Conservation (phyloP, 2,797 vertebrate species). For the Macropodus opercularis region DNA sequence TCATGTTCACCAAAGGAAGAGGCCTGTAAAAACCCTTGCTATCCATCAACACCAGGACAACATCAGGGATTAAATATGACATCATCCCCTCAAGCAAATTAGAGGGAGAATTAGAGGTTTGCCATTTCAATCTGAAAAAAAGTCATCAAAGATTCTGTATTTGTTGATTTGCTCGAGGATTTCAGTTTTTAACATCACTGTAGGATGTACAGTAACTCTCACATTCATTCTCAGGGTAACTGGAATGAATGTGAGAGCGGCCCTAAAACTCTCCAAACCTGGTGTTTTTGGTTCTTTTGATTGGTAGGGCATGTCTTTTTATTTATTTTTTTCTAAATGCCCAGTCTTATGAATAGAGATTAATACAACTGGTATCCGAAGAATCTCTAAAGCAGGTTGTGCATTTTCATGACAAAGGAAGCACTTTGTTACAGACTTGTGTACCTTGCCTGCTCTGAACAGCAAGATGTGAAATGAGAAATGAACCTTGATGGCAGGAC, state of each 20-base stretch:
- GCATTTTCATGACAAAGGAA: background rate
- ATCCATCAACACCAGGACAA: conserved; percentile 43
- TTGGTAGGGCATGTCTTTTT: background rate
- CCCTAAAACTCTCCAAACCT: conserved; percentile 20
- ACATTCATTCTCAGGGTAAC: conserved; percentile 54
- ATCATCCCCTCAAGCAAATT: conserved; percentile 40
- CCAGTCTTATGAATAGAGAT: background rate
- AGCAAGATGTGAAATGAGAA: background rate
- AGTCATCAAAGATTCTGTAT: conserved; percentile 22
- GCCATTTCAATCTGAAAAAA: conserved; percentile 23
- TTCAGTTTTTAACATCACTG: conserved; percentile 18
- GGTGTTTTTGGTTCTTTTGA: conserved; percentile 12
- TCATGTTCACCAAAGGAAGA: conserved; percentile 16
- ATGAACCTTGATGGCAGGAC: background rate
- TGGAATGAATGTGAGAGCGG: conserved; percentile 41
- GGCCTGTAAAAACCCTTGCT: conserved; percentile 31
- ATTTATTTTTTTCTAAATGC: conserved; percentile 13
- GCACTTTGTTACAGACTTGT: background rate
- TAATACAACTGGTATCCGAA: conserved; percentile 1
- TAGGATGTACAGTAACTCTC: no score
- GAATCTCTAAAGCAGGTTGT: conserved; percentile 1
- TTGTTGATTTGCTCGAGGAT: conserved; percentile 16
- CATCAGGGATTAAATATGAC: conserved; percentile 30
- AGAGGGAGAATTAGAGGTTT: conserved; percentile 39
- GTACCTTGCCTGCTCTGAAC: background rate